These are phyloP conservation scores for Neolamprologus sp. DNA, from an alignment of 2,113 vertebrate genomes.

Conservation along the genomic window DNA sequence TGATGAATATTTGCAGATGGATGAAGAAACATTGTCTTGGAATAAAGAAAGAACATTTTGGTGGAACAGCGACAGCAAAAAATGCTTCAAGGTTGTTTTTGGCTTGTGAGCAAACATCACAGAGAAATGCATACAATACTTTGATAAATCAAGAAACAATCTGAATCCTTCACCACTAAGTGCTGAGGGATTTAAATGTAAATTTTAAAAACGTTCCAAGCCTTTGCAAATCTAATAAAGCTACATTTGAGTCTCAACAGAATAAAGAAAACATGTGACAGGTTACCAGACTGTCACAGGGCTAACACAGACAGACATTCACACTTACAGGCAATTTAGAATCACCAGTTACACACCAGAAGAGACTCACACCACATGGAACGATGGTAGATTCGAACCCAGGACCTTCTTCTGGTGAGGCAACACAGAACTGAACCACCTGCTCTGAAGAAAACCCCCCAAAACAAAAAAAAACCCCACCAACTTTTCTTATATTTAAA, in stretches of 20 bases:
- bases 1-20: conserved; percentile 57
- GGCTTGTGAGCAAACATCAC: not conserved
- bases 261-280: not conserved
- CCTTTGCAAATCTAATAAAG: rapidly evolving
- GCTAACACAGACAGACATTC: not conserved
- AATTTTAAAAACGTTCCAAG: not conserved
- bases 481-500: not conserved
- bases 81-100: not conserved
- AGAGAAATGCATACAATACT: not conserved
- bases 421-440: not conserved
- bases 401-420: not conserved
- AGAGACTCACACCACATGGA: not conserved
- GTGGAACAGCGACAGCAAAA: not conserved
- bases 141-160: not conserved
- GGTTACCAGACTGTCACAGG: not conserved
- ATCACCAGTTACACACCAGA: not conserved
- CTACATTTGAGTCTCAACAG: not conserved
- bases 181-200: not conserved
- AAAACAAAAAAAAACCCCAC: rapidly evolving
- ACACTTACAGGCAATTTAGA: not conserved
- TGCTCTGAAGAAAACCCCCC: rapidly evolving
- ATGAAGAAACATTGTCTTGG: conserved; percentile 33
- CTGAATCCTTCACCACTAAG: not conserved
- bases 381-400: not conserved
- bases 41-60: conserved; percentile 10